phyloP scores from a whole-genome alignment of 53 echinoderm and acorn worm genomes.

The Apostichopus leukothele region DNA sequence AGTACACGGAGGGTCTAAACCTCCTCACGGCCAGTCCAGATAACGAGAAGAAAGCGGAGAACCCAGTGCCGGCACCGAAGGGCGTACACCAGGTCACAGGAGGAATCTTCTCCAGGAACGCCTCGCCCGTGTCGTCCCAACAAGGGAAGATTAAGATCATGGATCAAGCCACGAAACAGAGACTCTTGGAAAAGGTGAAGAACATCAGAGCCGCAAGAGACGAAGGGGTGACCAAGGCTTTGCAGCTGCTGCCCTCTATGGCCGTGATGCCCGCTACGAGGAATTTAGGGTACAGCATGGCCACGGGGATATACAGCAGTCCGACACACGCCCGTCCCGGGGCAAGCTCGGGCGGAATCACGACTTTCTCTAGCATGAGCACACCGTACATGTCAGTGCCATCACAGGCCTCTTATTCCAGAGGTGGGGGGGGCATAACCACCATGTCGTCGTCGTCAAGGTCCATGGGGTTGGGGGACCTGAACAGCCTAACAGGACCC shows the following conservation, averaged over 20 bases:
- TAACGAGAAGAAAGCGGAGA: conserved; percentile 65
- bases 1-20: conserved; percentile 67
- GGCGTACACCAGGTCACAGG: conserved; percentile 76
- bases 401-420: neutral
- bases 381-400: neutral
- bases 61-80: conserved; percentile 48
- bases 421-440: neutral
- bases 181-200: conserved; percentile 76
- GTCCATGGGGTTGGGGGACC: neutral
- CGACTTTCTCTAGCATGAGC: neutral
- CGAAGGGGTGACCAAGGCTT: conserved; percentile 41
- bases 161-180: conserved; percentile 75
- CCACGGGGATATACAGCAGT: conserved; percentile 14
- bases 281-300: conserved; percentile 31
- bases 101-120: conserved; percentile 75
- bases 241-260: conserved; percentile 47
- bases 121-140: conserved; percentile 66
- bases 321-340: neutral
- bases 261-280: conserved; percentile 45
- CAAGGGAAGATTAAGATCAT: conserved; percentile 64
- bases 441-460: neutral
- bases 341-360: neutral
- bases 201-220: conserved; percentile 64
- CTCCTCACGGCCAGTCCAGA: conserved; percentile 63
- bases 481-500: neutral